These are phyloP conservation scores for Monoplex corrugatus DNA, from an alignment of 2,888 invertebrate genomes.

Conservation along the genomic window DNA sequence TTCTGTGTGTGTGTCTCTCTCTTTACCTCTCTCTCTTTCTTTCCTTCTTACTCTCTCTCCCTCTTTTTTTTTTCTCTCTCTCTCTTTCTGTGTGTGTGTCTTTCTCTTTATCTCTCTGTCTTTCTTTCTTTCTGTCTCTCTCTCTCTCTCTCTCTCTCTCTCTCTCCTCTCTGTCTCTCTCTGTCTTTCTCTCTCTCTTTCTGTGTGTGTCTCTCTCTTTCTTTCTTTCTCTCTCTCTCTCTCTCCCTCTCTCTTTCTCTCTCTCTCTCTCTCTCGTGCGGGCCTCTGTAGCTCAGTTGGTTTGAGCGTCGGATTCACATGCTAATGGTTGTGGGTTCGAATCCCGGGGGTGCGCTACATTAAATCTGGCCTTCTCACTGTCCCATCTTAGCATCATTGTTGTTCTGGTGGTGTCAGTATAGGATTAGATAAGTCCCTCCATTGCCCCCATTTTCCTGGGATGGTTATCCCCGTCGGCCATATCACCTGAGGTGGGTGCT, in stretches of 20 bases:
- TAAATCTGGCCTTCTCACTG: too few species aligned
- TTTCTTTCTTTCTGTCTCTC: background rate
- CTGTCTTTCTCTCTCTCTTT: background rate
- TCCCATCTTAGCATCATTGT: too few species aligned
- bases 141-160: conserved; percentile 41
- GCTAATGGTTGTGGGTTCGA: too few species aligned
- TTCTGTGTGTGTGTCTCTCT: background rate
- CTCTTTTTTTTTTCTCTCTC: background rate
- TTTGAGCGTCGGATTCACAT: too few species aligned
- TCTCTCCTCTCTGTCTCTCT: background rate
- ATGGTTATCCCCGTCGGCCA: too few species aligned
- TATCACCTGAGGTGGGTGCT: too few species aligned
- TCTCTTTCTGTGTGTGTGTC: background rate
- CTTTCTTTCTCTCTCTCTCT: conserved; percentile 32
- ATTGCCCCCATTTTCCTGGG: too few species aligned
- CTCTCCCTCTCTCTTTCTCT: conserved; percentile 40
- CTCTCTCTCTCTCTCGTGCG: conserved; percentile 23
- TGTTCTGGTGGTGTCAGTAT: too few species aligned
- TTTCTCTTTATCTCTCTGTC: background rate
- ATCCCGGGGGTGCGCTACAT: too few species aligned
- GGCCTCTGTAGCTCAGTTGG: too few species aligned
- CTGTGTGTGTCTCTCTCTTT: conserved; percentile 24
- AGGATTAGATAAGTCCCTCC: too few species aligned
- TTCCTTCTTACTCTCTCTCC: background rate
- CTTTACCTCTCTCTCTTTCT: background rate